Conservation (phyloP, 2,113 vertebrate genomes). For the Carassius carassius region DNA sequence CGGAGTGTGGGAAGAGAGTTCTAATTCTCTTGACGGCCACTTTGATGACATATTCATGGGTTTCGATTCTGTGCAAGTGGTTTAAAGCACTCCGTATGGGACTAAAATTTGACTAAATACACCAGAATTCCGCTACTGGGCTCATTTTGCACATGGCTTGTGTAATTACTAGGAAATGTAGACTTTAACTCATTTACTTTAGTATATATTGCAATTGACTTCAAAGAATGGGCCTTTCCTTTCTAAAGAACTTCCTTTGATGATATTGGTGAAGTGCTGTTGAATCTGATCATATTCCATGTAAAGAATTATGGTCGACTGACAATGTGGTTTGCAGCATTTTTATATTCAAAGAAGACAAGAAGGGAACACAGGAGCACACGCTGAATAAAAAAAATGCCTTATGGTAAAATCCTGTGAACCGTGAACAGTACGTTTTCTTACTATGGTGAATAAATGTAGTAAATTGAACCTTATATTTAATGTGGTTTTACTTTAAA, state of each 20-base stretch:
- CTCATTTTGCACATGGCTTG: neutral
- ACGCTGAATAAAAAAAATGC: neutral
- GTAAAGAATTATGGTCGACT: neutral
- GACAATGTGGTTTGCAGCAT: neutral
- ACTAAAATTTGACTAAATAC: slow-evolving; percentile 28
- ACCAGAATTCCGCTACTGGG: neutral
- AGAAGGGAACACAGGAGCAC: neutral
- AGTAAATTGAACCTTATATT: too few relatives aligned
- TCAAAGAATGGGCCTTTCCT: slow-evolving; percentile 21
- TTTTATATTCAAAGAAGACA: neutral
- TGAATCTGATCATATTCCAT: slow-evolving; percentile 1
- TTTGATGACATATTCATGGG: slow-evolving; percentile 41
- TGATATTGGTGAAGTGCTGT: neutral
- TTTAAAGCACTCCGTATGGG: neutral
- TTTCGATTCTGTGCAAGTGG: slow-evolving; percentile 4
- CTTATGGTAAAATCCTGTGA: neutral
- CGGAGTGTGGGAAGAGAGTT: slow-evolving; percentile 18
- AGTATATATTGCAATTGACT: slow-evolving; percentile 1
- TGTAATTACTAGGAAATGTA: slow-evolving; percentile 7
- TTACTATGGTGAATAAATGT: too few relatives aligned
- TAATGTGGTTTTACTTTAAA: too few relatives aligned
- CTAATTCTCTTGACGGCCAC: slow-evolving; percentile 25
- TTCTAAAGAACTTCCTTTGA: slow-evolving; percentile 18
- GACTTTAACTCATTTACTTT: neutral
- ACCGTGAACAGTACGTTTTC: neutral